Conservation (phyloP, 2,888 invertebrate genomes). For the Aphodius sticticus region DNA sequence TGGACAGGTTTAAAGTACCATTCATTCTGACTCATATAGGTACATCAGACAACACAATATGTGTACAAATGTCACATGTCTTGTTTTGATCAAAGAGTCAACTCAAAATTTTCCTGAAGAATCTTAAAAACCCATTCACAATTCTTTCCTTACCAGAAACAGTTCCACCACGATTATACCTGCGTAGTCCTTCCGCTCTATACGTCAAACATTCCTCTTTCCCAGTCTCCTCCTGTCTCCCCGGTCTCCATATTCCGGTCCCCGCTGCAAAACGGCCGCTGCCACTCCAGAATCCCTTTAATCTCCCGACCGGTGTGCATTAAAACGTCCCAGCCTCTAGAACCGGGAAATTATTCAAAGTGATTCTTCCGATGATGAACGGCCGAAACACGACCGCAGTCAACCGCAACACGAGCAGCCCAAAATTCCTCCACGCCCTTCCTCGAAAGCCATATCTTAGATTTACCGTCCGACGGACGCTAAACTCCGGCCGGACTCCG, state of each 20-base stretch:
- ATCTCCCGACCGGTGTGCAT: constrained; percentile 23
- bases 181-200: background rate
- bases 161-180: background rate
- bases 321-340: constrained; percentile 19
- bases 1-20: no score
- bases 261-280: background rate
- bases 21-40: no score
- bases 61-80: no score
- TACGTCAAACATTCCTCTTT: background rate
- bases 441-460: background rate
- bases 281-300: constrained; percentile 18
- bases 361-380: constrained; percentile 14
- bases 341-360: constrained; percentile 25
- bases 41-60: no score
- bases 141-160: no score
- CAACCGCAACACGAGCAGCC: background rate
- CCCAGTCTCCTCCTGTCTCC: background rate
- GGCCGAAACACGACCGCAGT: background rate
- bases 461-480: background rate
- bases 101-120: no score
- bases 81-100: no score
- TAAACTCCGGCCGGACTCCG: background rate
- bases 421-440: background rate
- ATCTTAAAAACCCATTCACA: no score
- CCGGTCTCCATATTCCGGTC: background rate